Percentiles rank a stretch among this genome's conserved stretches.
phyloP scores from a whole-genome alignment of 2,888 invertebrate species.

The Tuta absoluta region DNA sequence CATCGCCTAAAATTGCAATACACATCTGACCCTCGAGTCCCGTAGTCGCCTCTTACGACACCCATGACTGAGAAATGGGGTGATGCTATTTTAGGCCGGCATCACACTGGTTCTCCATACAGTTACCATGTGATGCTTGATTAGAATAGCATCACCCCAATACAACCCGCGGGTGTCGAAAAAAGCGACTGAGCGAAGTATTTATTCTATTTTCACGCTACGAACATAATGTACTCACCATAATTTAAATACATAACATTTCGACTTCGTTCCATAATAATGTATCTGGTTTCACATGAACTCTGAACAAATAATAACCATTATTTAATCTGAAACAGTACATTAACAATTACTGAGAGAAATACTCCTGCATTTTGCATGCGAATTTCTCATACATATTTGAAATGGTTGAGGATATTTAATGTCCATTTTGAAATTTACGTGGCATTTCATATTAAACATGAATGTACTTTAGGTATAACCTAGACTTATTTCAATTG shows the following conservation, averaged over 20 bases:
- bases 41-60: no score
- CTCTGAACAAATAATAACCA: constrained; percentile 6
- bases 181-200: no score
- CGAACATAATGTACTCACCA: not conserved
- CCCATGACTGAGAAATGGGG: no score
- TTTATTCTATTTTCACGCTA: not conserved
- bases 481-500: no score
- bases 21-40: no score
- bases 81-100: no score
- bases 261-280: constrained; percentile 1
- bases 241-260: not conserved
- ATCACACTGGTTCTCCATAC: no score
- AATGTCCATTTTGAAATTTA: constrained; percentile 23
- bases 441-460: constrained; percentile 14
- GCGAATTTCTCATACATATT: constrained; percentile 22
- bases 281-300: not conserved
- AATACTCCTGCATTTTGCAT: constrained; percentile 13
- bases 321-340: not conserved
- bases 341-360: constrained; percentile 17
- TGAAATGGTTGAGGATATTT: constrained; percentile 20
- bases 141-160: no score
- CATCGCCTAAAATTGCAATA: no score
- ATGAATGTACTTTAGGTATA: not conserved
- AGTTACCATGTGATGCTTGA: no score
- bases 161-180: no score